Percentiles rank a stretch among this genome's conserved stretches.
phyloP scores from a whole-genome alignment of 2,888 invertebrate species.

The Cheilosia variabilis region DNA sequence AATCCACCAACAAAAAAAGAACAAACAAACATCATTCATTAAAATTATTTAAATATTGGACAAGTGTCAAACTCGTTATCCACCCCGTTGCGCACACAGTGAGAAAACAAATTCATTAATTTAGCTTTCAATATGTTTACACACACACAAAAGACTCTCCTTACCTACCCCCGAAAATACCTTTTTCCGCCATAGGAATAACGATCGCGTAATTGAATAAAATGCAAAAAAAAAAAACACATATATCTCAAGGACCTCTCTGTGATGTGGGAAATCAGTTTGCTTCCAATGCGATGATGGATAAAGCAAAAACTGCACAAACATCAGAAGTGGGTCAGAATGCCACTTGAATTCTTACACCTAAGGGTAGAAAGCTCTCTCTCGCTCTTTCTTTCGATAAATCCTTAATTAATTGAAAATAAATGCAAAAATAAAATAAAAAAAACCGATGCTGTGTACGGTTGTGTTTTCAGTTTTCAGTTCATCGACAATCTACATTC shows the following conservation, averaged over 20 bases:
- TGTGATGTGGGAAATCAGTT: not conserved
- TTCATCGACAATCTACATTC: not conserved
- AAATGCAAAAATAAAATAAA: slow-evolving; percentile 30
- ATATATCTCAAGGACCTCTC: slow-evolving; percentile 8
- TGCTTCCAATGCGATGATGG: not conserved
- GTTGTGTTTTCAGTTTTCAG: slow-evolving; percentile 6
- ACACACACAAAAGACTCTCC: not conserved
- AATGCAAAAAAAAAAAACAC: not conserved
- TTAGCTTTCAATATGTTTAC: slow-evolving; percentile 4
- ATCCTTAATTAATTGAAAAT: slow-evolving; percentile 61
- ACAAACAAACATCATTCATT: slow-evolving; percentile 48
- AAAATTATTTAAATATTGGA: slow-evolving; percentile 50
- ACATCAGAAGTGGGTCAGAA: slow-evolving; percentile 49
- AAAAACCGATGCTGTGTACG: not conserved
- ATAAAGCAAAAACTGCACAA: not conserved
- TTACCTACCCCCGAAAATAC: not conserved
- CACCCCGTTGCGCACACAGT: not conserved
- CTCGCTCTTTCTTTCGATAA: slow-evolving; percentile 22
- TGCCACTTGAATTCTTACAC: slow-evolving; percentile 61
- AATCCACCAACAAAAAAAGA: not conserved
- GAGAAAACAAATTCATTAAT: slow-evolving; percentile 32
- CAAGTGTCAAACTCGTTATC: slow-evolving; percentile 25
- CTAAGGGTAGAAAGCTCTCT: slow-evolving; percentile 17
- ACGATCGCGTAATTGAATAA: not conserved
- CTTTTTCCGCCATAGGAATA: slow-evolving; percentile 14